Conservation (phyloP, 1,140 invertebrate species). For the Drosophila pseudoananassae region DNA sequence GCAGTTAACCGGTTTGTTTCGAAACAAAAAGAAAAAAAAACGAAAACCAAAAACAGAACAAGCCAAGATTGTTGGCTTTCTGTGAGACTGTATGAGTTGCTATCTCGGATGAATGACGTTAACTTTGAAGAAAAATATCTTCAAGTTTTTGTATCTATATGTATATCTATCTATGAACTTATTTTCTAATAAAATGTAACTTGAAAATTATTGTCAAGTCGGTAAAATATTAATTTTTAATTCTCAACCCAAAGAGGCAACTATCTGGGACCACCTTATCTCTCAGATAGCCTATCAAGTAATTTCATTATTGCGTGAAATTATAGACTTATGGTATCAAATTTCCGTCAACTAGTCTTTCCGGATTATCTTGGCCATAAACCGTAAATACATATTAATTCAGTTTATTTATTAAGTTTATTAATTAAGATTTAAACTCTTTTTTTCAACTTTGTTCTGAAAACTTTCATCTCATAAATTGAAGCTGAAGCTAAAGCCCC, state of each 20-base stretch:
- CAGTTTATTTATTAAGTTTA: too few relatives aligned
- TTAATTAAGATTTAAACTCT: too few relatives aligned
- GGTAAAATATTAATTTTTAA: not conserved
- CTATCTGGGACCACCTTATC: conserved; percentile 27
- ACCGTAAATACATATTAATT: conserved; percentile 1
- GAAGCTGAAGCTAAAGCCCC: conserved; percentile 49
- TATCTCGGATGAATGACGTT: conserved; percentile 48
- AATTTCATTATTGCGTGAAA: conserved; percentile 27
- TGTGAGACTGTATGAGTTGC: conserved; percentile 38
- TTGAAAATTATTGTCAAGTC: too few relatives aligned
- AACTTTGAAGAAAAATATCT: conserved; percentile 45
- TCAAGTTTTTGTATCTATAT: conserved; percentile 5
- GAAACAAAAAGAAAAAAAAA: conserved; percentile 74
- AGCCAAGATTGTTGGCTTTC: conserved; percentile 27
- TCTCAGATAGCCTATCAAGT: conserved; percentile 27
- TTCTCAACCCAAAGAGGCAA: conserved; percentile 2
- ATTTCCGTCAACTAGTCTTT: conserved; percentile 20
- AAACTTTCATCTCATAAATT: conserved; percentile 44
- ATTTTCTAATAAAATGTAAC: not conserved
- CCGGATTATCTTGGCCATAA: conserved; percentile 3
- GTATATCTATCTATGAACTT: too few relatives aligned
- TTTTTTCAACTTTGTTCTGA: conserved; percentile 24
- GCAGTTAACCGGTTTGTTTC: conserved; percentile 73
- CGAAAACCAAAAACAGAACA: conserved; percentile 47
- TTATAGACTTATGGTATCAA: conserved; percentile 10